Base-by-base conservation (phyloP, 1,140 invertebrate species). In the Pseudomyrmex pallidus region DNA sequence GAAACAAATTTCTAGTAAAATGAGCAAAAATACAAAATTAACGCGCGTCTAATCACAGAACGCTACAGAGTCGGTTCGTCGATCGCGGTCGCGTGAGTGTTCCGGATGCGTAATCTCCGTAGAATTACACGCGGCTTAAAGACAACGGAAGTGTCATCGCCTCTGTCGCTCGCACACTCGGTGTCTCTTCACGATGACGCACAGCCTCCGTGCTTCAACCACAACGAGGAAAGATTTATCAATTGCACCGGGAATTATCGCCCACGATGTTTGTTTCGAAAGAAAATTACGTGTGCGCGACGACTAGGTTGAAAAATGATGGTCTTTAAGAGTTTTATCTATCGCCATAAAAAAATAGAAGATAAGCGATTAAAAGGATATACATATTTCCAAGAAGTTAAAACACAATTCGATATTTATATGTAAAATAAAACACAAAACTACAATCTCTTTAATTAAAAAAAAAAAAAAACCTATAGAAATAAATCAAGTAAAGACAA, bases 141-240 rank as follows among this genome's bases (percentile, higher is more conserved):
- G 54, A 68, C 17, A 63, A 67, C 10, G 54, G 25, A 80, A 66
- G 66, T 72, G 76, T 80, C 62, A 50, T 57, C 66, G 76, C 46
- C 54, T 70, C 66, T 72, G 70, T 72, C 54, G 66, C 20, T 72
- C 44, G 66, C 20, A 44, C 50, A 66, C 64, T 72, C 44, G 66
- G 72, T 50, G 59, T 80, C 66, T 80, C 66, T 80, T 80, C 46
- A 66, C 66, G 66, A 80, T 80, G 76, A 80, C 76, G 35, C 35
- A 61, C 66, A 80, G 76, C 76, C 76, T 50, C 20, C 76, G 66
- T 10, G 48, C 48, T 64, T 25, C 48, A 35, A 35, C 46, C 62
- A 63, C 35, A 52, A 10, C n/a, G n/a, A 20, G 46, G 63, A 44
- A 46, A 77, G 74, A 70, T 72, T 80, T 56, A 80, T 80, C 76